Conservation (phyloP, 2,888 invertebrate genomes). For the Xestia xanthographa region DNA sequence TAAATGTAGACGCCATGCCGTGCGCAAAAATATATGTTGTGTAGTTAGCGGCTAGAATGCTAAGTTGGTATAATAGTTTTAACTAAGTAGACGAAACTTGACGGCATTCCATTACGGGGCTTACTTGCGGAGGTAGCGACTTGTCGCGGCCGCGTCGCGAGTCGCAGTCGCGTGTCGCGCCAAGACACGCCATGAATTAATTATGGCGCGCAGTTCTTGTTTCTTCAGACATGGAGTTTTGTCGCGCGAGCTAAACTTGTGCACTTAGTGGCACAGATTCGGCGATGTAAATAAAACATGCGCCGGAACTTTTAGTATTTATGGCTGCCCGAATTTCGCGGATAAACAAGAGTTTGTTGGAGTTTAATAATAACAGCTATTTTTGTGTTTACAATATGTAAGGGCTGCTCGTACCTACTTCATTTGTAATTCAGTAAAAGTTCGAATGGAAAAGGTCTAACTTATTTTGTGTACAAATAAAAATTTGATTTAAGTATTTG, state of each 20-base stretch:
- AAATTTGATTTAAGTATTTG: not conserved
- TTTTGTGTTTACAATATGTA: slow-evolving; percentile 51
- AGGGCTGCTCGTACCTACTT: slow-evolving; percentile 18
- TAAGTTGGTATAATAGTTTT: slow-evolving; percentile 53
- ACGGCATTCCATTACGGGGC: slow-evolving; percentile 51
- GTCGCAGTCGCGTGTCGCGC: slow-evolving; percentile 59
- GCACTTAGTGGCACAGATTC: slow-evolving; percentile 56
- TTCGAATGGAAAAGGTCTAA: slow-evolving; percentile 17
- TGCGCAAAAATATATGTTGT: slow-evolving; percentile 42
- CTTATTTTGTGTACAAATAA: not conserved
- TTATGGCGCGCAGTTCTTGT: slow-evolving; percentile 73
- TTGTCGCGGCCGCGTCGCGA: slow-evolving; percentile 55
- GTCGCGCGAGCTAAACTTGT: slow-evolving; percentile 61
- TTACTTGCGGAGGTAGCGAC: slow-evolving; percentile 45
- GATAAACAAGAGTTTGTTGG: slow-evolving; percentile 47
- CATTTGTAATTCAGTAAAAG: slow-evolving; percentile 32
- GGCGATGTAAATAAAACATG: slow-evolving; percentile 62
- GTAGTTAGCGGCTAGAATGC: slow-evolving; percentile 41
- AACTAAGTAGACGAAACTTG: slow-evolving; percentile 55
- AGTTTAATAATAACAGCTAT: slow-evolving; percentile 58
- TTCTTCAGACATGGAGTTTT: slow-evolving; percentile 74
- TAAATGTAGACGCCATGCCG: slow-evolving; percentile 24
- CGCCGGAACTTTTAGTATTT: slow-evolving; percentile 59
- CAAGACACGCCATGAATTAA: slow-evolving; percentile 77
- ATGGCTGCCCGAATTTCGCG: slow-evolving; percentile 35